phyloP scores from a whole-genome alignment of 2,888 invertebrate genomes.

The Synanthedon myopaeformis region DNA sequence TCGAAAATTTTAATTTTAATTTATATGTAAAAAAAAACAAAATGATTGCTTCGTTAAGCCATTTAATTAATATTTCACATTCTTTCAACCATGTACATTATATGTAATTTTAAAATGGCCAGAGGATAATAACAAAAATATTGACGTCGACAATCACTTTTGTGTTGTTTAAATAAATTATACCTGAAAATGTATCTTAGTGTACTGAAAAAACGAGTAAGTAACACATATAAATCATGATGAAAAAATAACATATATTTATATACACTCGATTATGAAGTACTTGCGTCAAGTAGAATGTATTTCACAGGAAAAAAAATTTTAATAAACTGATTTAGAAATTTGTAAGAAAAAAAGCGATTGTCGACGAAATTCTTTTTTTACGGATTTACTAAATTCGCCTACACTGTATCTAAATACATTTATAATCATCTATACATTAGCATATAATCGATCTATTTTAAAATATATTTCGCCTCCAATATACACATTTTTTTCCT shows the following conservation, averaged over 20 bases:
- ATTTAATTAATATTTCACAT: conserved; percentile 34
- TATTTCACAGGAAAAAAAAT: no score
- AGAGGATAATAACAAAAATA: conserved; percentile 12
- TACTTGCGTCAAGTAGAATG: no score
- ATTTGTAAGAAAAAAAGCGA: conserved; percentile 11
- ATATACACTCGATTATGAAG: no score
- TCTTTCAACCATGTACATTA: conserved; percentile 24
- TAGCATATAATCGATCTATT: conserved; percentile 42
- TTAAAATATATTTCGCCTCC: conserved; percentile 43
- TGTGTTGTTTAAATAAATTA: no score
- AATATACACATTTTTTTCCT: conserved; percentile 48
- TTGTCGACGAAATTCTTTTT: conserved; percentile 10
- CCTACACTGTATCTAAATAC: conserved; percentile 31
- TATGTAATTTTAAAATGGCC: conserved; percentile 23
- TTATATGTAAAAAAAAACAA: conserved; percentile 2
- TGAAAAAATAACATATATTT: no score
- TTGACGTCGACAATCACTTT: not conserved
- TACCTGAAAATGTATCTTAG: no score
- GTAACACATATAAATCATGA: no score
- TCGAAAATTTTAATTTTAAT: not conserved
- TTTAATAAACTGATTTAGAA: no score
- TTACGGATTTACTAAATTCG: conserved; percentile 18
- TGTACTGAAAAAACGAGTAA: no score
- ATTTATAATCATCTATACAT: conserved; percentile 35
- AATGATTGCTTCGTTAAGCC: conserved; percentile 23